phyloP scores from a whole-genome alignment of 2,888 invertebrate species.

The Ptilodon capucinus region DNA sequence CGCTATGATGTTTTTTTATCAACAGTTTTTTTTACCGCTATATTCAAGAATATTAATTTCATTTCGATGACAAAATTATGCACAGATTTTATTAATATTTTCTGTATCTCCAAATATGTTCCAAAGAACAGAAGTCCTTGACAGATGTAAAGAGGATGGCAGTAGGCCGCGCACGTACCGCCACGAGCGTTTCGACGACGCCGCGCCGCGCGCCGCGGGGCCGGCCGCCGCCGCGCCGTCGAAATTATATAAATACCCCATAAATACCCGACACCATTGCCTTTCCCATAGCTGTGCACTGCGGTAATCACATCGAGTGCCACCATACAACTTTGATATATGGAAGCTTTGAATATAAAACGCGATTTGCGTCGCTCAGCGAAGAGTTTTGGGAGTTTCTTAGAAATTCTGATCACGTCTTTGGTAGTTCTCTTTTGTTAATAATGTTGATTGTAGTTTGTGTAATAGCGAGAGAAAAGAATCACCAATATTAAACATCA shows the following conservation, averaged over 20 bases:
- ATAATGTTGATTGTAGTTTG: constrained; percentile 1
- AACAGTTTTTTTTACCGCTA: too few species aligned
- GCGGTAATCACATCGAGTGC: constrained; percentile 38
- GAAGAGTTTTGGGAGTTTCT: neutral
- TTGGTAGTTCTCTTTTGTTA: neutral
- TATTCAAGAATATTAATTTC: too few species aligned
- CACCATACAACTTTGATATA: constrained; percentile 23
- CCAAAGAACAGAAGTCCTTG: constrained; percentile 18
- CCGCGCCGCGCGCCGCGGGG: constrained; percentile 11
- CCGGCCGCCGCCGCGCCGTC: constrained; percentile 6
- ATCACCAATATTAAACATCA: too few species aligned
- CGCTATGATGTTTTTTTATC: too few species aligned
- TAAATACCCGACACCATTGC: constrained; percentile 37
- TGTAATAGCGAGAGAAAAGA: neutral
- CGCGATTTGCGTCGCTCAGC: constrained; percentile 13
- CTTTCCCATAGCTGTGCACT: constrained; percentile 36
- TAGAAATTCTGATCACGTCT: neutral
- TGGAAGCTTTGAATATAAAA: constrained; percentile 24
- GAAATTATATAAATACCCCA: constrained; percentile 41
- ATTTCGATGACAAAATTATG: too few species aligned
- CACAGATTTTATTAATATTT: constrained; percentile 1
- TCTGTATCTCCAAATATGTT: constrained; percentile 21
- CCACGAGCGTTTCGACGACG: constrained; percentile 26
- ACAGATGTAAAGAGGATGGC: constrained; percentile 34
- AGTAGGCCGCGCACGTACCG: constrained; percentile 43